Evolutionary conservation across 2,797 vertebrate genomes (phyloP).

Genomic region (Trematomus bernacchii): DNA sequence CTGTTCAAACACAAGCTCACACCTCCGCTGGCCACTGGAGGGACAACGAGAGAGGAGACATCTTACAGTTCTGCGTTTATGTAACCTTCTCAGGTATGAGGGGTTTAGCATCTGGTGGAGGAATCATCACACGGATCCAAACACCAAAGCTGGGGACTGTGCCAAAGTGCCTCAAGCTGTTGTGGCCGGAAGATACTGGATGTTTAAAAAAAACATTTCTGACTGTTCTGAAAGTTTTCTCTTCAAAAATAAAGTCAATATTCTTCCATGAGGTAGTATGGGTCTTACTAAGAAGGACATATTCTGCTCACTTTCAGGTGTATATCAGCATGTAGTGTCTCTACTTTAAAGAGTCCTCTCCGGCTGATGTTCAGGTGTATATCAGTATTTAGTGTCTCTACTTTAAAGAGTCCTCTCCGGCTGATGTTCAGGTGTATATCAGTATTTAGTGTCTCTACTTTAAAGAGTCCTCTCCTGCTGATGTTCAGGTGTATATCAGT

Average conservation of each 20-base stretch:
- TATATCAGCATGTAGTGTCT: too few species aligned
- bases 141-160: conserved; percentile 11
- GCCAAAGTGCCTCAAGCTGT: conserved; percentile 37
- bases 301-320: too few species aligned
- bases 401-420: too few species aligned
- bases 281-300: not conserved
- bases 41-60: conserved; percentile 5
- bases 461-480: too few species aligned
- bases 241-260: conserved; percentile 27
- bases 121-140: conserved; percentile 36
- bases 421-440: too few species aligned
- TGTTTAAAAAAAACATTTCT: not conserved
- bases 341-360: too few species aligned
- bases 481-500: too few species aligned
- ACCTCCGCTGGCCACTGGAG: conserved; percentile 39
- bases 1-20: conserved; percentile 55
- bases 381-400: too few species aligned
- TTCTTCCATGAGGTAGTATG: not conserved
- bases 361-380: too few species aligned
- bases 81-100: conserved; percentile 12
- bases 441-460: too few species aligned
- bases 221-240: not conserved
- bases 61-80: conserved; percentile 27
- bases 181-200: conserved; percentile 4
- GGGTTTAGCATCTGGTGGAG: conserved; percentile 3